Evolutionary conservation across 2,113 vertebrate genomes (phyloP).

Genomic region (Diglossa brunneiventris): DNA sequence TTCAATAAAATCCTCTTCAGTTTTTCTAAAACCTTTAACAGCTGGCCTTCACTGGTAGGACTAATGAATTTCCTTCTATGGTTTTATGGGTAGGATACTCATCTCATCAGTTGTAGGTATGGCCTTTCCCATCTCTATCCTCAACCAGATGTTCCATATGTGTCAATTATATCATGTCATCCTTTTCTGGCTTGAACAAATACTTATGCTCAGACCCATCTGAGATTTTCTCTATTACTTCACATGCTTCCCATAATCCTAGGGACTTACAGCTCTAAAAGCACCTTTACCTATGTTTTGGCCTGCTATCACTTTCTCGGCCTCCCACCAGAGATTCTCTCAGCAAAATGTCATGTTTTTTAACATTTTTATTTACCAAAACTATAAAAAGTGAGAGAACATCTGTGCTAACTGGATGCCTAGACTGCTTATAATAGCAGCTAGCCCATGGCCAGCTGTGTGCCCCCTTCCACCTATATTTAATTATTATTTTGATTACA

Average conservation of each 20-base stretch:
- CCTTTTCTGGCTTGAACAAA: background rate
- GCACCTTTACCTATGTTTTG: background rate
- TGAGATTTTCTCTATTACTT: background rate
- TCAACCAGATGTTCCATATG: background rate
- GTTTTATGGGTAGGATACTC: background rate
- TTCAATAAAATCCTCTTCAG: background rate
- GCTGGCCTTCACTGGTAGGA: background rate
- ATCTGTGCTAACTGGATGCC: background rate
- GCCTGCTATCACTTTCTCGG: background rate
- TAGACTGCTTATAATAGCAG: background rate
- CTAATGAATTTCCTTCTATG: background rate
- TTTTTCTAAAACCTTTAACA: background rate
- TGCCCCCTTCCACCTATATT: background rate
- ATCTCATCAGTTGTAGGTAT: background rate
- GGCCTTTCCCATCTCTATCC: background rate
- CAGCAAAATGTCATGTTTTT: background rate
- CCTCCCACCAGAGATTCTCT: background rate
- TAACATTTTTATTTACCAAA: background rate
- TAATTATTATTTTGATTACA: background rate
- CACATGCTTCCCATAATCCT: rapidly evolving
- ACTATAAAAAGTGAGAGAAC: background rate
- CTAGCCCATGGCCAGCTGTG: background rate
- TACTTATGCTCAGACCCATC: background rate
- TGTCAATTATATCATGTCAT: background rate
- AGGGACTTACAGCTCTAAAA: background rate